phyloP scores from a whole-genome alignment of 2,797 vertebrate genomes.

The Periparus ater region DNA sequence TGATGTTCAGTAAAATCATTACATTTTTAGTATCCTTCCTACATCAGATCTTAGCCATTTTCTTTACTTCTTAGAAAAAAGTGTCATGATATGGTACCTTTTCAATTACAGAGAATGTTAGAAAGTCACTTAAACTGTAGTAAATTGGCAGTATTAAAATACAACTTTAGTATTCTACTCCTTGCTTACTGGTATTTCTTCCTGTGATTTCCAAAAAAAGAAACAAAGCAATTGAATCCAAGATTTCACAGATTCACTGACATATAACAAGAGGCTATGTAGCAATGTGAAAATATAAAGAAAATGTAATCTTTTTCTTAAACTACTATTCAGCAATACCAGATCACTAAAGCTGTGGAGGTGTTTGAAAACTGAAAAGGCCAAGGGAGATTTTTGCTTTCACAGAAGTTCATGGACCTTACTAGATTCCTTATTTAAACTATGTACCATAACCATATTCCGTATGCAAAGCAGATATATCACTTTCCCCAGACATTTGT shows the following conservation, averaged over 20 bases:
- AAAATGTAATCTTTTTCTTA: background rate
- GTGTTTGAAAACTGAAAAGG: background rate
- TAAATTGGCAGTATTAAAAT: background rate
- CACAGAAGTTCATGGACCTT: background rate
- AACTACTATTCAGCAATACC: background rate
- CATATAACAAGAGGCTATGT: background rate
- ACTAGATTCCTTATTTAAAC: background rate
- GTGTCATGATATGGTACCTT: background rate
- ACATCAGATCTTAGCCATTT: background rate
- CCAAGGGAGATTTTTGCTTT: background rate
- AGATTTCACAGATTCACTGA: background rate
- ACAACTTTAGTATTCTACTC: background rate
- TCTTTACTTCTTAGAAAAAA: background rate
- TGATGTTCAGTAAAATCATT: background rate
- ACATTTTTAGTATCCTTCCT: background rate
- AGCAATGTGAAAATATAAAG: background rate
- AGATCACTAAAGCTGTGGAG: background rate
- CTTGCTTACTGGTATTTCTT: background rate
- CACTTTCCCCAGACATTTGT: fast-evolving
- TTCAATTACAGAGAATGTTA: background rate
- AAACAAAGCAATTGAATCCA: background rate
- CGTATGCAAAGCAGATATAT: background rate
- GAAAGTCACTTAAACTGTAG: background rate
- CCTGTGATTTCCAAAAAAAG: background rate
- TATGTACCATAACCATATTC: background rate